Percentiles rank a stretch among this genome's conserved stretches.
Conservation (phyloP, 1,140 invertebrate genomes). For the Trichomalopsis sarcophagae region DNA sequence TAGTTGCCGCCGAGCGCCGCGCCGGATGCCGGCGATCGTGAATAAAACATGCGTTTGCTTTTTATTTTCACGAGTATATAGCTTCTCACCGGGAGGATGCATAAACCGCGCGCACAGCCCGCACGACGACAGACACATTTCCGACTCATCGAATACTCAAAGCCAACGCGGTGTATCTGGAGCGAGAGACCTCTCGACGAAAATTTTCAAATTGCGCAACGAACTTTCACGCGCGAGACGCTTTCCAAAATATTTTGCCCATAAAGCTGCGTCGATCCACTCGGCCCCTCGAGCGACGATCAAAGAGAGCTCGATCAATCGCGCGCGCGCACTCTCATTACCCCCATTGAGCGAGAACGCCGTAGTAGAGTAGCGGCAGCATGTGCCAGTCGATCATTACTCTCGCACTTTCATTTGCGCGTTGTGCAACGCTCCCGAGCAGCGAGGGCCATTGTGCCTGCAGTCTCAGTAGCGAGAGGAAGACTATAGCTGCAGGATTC, state of each 20-base stretch:
- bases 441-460: background rate
- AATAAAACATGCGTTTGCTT: background rate
- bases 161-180: too few relatives aligned
- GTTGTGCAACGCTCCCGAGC: background rate
- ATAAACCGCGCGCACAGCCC: background rate
- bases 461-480: background rate
- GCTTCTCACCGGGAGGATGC: background rate
- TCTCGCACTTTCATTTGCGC: slow-evolving; percentile 2
- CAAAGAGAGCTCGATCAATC: background rate
- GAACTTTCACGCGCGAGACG: background rate
- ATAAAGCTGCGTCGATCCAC: too few relatives aligned
- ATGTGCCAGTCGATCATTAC: background rate
- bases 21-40: background rate
- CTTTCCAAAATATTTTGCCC: background rate
- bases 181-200: background rate
- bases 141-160: too few relatives aligned
- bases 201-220: background rate
- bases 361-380: background rate
- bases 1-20: too few relatives aligned
- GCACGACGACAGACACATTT: too few relatives aligned
- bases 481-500: background rate
- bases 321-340: background rate
- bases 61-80: background rate
- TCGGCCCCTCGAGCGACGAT: background rate
- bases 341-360: background rate